Percentiles rank a stretch among this genome's conserved stretches.
phyloP scores from a whole-genome alignment of 2,113 vertebrate genomes.

The Muscicapa adusta region DNA sequence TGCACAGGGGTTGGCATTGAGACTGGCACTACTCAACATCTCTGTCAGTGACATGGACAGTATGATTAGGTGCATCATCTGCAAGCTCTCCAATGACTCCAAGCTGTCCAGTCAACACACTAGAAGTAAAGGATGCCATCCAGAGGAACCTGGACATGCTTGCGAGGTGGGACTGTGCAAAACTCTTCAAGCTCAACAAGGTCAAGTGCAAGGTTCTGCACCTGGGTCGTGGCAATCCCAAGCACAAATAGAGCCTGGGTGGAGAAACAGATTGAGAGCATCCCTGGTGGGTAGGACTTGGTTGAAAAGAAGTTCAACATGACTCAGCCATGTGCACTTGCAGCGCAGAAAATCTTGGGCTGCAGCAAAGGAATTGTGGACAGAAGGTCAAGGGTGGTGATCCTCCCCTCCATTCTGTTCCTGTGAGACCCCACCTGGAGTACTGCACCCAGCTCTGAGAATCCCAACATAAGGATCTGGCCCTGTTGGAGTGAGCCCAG shows the following conservation, averaged over 20 bases:
- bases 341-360: not conserved
- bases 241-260: not conserved
- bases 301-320: not conserved
- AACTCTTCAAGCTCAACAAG: not conserved
- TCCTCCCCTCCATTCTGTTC: not conserved
- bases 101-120: rapidly evolving
- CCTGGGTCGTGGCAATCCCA: rapidly evolving
- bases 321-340: not conserved
- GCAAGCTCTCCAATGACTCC: not conserved
- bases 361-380: not conserved
- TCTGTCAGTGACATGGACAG: not conserved
- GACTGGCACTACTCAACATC: not conserved
- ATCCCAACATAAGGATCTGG: not conserved
- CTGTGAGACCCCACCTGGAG: not conserved
- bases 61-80: not conserved
- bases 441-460: not conserved
- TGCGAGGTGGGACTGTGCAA: rapidly evolving
- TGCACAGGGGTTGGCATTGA: not conserved
- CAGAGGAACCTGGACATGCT: not conserved
- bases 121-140: not conserved
- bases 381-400: not conserved
- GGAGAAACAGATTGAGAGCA: not conserved
- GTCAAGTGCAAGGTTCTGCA: not conserved
- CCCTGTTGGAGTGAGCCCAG: rapidly evolving
- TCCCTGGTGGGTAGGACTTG: not conserved